Percentiles rank a stretch among this genome's conserved stretches.
These are phyloP conservation scores for Crepidodera aurea DNA, from an alignment of 2,888 invertebrate genomes.

Conservation along the genomic window DNA sequence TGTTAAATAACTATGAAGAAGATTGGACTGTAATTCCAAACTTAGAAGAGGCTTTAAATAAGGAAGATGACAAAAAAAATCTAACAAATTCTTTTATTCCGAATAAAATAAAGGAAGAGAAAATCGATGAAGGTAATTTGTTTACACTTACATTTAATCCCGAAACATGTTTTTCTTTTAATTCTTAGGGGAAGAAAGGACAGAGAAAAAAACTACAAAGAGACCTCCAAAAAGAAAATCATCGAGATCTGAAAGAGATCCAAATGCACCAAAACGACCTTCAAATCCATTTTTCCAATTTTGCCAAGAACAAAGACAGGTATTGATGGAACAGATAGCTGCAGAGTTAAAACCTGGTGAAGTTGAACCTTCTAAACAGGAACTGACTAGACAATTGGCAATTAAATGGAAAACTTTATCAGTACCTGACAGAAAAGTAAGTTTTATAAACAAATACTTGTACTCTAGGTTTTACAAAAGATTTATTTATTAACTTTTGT, in stretches of 20 bases:
- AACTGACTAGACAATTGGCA: slow-evolving; percentile 77
- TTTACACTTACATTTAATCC: too few species aligned
- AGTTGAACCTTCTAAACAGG: slow-evolving; percentile 76
- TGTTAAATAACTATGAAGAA: slow-evolving; percentile 75
- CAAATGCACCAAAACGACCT: slow-evolving; percentile 80
- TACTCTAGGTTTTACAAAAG: too few species aligned
- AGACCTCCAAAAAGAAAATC: slow-evolving; percentile 64
- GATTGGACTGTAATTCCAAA: slow-evolving; percentile 65
- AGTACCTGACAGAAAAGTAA: slow-evolving; percentile 75
- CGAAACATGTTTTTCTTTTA: slow-evolving; percentile 1
- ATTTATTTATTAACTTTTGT: too few species aligned
- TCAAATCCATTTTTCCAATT: slow-evolving; percentile 85
- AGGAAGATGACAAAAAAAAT: slow-evolving; percentile 66
- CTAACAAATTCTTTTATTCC: slow-evolving; percentile 46
- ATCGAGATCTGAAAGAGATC: slow-evolving; percentile 68
- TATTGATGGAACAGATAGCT: slow-evolving; percentile 72
- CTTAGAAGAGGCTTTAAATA: slow-evolving; percentile 49
- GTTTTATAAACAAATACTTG: slow-evolving; percentile 24
- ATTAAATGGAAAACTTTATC: slow-evolving; percentile 77
- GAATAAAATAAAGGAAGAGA: slow-evolving; percentile 56
- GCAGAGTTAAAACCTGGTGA: slow-evolving; percentile 68
- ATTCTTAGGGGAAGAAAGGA: slow-evolving; percentile 47
- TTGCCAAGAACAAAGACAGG: slow-evolving; percentile 80
- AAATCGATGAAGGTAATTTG: slow-evolving; percentile 45
- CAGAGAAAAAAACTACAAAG: slow-evolving; percentile 52